Evolutionary conservation across 2,797 vertebrate species (phyloP).

Genomic region (Alosa sapidissima): DNA sequence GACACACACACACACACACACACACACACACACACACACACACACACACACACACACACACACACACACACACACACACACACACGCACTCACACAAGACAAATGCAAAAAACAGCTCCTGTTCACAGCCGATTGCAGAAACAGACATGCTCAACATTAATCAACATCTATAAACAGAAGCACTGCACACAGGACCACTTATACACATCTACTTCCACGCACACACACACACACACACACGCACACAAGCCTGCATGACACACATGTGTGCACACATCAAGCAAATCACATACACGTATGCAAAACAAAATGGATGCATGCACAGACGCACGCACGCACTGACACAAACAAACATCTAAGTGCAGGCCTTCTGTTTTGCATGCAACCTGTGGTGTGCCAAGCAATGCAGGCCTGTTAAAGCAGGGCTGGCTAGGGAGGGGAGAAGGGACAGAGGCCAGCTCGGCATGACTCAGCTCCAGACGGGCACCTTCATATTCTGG

Average conservation of each 20-base stretch:
- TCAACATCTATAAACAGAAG: conserved; percentile 46
- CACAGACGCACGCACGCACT: neutral
- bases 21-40: too few species aligned
- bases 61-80: neutral
- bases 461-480: neutral
- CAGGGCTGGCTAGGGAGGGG: neutral
- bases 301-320: neutral
- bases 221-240: neutral
- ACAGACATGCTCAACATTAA: conserved; percentile 55
- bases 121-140: conserved; percentile 41
- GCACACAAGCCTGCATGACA: neutral
- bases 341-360: neutral
- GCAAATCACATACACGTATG: too few species aligned
- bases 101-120: conserved; percentile 57
- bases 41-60: neutral
- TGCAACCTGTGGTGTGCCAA: neutral
- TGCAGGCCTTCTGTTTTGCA: conserved; percentile 4
- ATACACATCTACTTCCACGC: neutral
- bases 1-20: too few species aligned
- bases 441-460: neutral
- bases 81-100: neutral
- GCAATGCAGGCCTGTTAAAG: neutral
- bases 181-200: neutral
- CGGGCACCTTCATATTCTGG: neutral
- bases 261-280: too few species aligned